Evolutionary conservation across 2,888 invertebrate species (phyloP), one percentile per base, ranked within the genome.

Genomic region (Heterodera filipjevi): DNA sequence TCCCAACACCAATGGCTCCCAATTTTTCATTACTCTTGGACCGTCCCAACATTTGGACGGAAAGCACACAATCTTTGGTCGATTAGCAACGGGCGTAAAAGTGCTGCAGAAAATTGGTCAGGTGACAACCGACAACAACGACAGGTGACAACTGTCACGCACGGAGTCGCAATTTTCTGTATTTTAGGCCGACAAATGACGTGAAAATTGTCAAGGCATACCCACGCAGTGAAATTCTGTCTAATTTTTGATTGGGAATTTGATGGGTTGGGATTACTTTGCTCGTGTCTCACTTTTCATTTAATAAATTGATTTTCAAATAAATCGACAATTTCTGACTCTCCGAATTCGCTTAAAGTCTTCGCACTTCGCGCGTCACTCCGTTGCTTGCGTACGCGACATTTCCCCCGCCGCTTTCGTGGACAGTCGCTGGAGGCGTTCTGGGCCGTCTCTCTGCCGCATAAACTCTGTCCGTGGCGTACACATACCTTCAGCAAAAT

Each of bases 41-140:
- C 96, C 98, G 1, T 95, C 96, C 0, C 96, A 97, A 87, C 98
- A 98, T 96, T 91, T 99, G 59, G 98, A 99, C 91, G 94, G 95
- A 19, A 97, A 97, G 90, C 98, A 99, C 90, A 92, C 96, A 2
- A 96, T 99, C 89, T 99, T 99, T 91, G 99, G 90, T 6, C 78
- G 88, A 71, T 79, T 88, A 71, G 82, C 84, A 22, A 84, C 86
- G 32, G 88, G 88, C 79, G 87, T 88, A 85, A 89, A 87, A 83
- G 87, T 79, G 6, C 32, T 81, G 16, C 81, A 81, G 70, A 81
- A 83, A 32, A 80, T 81, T 53, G 81, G 96, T 96, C 91, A 95
- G 88, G 95, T 95, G 2, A 96, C 97, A 90, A 95, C 95, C 66
- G 97, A 98, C 90, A 93, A 93, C 90, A 93, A 93, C 90, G 97